Evolutionary conservation across 2,888 invertebrate species (phyloP), one percentile per base, ranked within the genome.

Genomic region (Oligia latruncula): DNA sequence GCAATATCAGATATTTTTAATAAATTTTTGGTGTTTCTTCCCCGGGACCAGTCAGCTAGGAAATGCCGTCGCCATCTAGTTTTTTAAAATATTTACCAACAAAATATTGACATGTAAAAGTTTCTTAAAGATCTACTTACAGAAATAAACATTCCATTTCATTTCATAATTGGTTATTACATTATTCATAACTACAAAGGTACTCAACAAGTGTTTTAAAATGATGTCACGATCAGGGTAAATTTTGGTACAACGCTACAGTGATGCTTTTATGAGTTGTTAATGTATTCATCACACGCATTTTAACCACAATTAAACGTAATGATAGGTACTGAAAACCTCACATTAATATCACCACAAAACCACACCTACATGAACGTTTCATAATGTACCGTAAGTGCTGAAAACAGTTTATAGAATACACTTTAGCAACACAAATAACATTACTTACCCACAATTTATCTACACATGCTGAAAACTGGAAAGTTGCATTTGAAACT

Each of bases 321-420:
- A 64, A 65, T 65, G 49, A 11, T 62, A 62, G n/a, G 5, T 4
- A 74, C n/a, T 23, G 23, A 35, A 71, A 77, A 60, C 73, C 62
- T 71, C 73, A 46, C 35, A 80, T 84, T 71, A 64, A 29, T 52
- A 13, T 2, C 8, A 66, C 71, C 77, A n/a, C 77, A 60, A 35
- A 60, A 60, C 73, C 77, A 2, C 74, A 74, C 49, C 4, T 74
- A 60, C 74, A 58, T 60, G 20, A 71, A 60, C 35, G 4, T 49
- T 84, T 55, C 55, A 35, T 43, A 80, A 66, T n/a, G 29, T 35
- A 62, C 20, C 35, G 11, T 49, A 17, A 58, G 20, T 60, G 29
- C 35, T 68, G 35, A 8, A 80, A 66, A 40, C 9, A 17, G 17
- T 72, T 71, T 23, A 23, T 15, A 20, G n/a, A 83, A 71, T 17